Base-by-base conservation (phyloP, 2,888 invertebrate genomes). In the Drosophila koepferae region DNA sequence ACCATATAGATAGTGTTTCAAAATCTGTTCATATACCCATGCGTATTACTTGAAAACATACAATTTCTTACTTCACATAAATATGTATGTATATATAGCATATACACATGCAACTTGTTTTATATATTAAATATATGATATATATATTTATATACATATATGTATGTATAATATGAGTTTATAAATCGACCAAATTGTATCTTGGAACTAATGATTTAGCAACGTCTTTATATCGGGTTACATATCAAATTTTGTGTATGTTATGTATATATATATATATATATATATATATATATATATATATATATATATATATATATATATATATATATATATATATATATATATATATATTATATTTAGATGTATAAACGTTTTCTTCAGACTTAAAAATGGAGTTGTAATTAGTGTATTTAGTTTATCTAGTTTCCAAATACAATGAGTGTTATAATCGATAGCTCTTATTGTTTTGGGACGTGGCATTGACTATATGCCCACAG, bases 371-470 rank as follows among this genome's bases (percentile, higher is more conserved):
- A 64, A 77, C 65, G 51, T 66, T 73, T n/a, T n/a, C n/a, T 74
- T 84, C 84, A 84, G 84, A 84, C 84, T 84, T 84, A 80, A 82
- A 68, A 78, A 84, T 84, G 80, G 84, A 84, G 84, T 84, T 84
- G 87, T 82, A 86, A 74, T 73, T 80, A 73, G 77, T 77, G 66
- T 74, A 34, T 12, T 49, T 49, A 68, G 61, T 76, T 58, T 49
- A 68, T 59, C 76, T 44, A 44, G 63, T 58, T 60, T 48, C 49
- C 5, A 51, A 36, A 53, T 49, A 40, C 49, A 63, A 68, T 46
- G 67, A 63, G n/a, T 55, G 12, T 28, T 62, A n/a, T 61, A 60
- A 12, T 63, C 23, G 3, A 49, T 43, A 43, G 20, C 49, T 56
- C 28, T 56, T 46, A 12, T 62, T 55, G 40, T 14, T 41, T 55